Evolutionary conservation across 2,797 vertebrate species (phyloP), one percentile per base, ranked within the genome.

Genomic region (Pogoniulus pusillus): DNA sequence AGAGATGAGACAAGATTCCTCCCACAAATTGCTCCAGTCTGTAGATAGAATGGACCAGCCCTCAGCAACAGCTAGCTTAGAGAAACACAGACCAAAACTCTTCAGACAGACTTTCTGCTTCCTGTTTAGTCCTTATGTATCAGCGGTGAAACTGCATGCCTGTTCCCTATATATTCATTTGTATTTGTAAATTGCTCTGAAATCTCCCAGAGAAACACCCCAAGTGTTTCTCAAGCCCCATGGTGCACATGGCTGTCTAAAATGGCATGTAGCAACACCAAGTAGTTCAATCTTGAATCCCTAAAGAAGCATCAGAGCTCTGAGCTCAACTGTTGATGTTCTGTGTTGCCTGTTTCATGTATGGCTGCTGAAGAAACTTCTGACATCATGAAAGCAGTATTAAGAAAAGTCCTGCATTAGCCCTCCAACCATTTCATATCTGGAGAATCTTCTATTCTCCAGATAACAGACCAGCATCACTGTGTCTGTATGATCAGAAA

Each of bases 291-390:
- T 12, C 70, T 24, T 6, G 34, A 58, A 7, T 1, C 6, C n/a
- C 34, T 32, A 0, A 22, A 82, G 69, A 60, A 32, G 7, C 62
- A 32, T 35, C 49, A 53, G 76, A 74, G 54, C 37, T 49, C 49
- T 17, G 45, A 71, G 64, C 66, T n/a, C 18, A 12, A 5, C 26
- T 17, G 2, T 22, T 10, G 16, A 0, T 11, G 7, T 7, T 32
- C 41, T 14, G 7, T 3, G 14, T 10, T 54, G 12, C 57, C 43
- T 6, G 0, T 12, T 77, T 37, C 34, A 63, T 1, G 0, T 8
- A 7, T 5, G 10, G 23, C 23, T 27, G 16, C 29, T 74, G 75
- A 24, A 53, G 7, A 66, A 18, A 7, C 13, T 68, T 71, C 41
- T 41, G 27, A 75, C 73, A 53, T 29, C 3, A 0, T 54, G 9